Evolutionary conservation across 2,797 vertebrate species (phyloP).

Genomic region (Podarcis lilfordi): DNA sequence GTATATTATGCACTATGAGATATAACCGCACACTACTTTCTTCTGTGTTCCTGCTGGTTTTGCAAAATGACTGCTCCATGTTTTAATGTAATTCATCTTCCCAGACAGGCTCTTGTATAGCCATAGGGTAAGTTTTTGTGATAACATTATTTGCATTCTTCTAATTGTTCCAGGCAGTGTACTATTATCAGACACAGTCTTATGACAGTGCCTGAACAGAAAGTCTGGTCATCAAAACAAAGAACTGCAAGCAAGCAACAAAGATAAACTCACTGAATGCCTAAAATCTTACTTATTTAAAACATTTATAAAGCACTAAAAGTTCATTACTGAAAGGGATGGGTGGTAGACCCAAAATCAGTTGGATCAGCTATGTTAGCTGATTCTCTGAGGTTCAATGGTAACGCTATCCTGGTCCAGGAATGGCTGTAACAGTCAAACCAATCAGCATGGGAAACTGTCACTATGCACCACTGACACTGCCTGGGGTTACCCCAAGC

Average conservation of each 20-base stretch:
- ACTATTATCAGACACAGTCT: neutral
- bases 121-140: neutral
- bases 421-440: no score
- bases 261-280: neutral
- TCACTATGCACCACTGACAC: no score
- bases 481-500: no score
- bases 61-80: neutral
- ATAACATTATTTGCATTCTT: neutral
- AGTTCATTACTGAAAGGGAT: no score
- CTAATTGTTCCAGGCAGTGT: neutral
- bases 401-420: no score
- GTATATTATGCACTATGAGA: neutral
- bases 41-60: neutral
- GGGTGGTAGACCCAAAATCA: no score
- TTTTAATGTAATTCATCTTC: constrained; percentile 1
- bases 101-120: neutral
- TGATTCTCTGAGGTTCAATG: no score
- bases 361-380: no score
- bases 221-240: constrained; percentile 12
- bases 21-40: neutral
- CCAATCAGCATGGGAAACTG: no score
- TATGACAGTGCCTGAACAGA: neutral
- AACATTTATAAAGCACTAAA: neutral
- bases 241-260: neutral
- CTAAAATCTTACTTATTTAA: neutral